Base-by-base conservation (phyloP, 2,113 vertebrate species). In the Parotia lawesii region DNA sequence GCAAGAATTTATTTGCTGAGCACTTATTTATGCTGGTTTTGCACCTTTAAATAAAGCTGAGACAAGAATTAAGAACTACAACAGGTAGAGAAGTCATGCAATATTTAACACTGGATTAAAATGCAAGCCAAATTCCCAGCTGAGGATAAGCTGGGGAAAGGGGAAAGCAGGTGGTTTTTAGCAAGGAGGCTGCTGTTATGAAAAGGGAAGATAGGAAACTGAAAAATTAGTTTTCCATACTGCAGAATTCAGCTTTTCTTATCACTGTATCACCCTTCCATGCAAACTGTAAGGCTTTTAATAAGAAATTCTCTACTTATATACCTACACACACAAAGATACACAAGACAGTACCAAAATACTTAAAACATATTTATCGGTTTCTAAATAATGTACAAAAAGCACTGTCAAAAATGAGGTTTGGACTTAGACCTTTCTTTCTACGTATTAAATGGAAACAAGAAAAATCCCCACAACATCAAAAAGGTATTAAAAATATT, bases 21-120 rank as follows among this genome's bases (percentile, higher is more conserved):
- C 96, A 97, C 77, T 96, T 97, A 89, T 48, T 96, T 88, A 92
- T 96, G 95, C 89, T 85, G 83, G 23, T 71, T 91, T 90, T 96
- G 94, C 76, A 98, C 96, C 97, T 97, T 98, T 96, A 95, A 83
- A 95, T 96, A 96, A 95, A 97, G 96, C 95, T 96, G 95, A 96
- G 95, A 90, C 75, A 97, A 96, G 90, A 97, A 97, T 97, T 92
- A 95, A 93, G 40, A 40, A 93, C 89, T 95, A 90, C 96, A 96
- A 96, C 93, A 98, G 96, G 96, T 97, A 98, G 93, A 94, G 83
- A 96, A 97, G 70, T 89, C 94, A 97, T 97, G 83, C 72, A 96
- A 85, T 90, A 93, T 92, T 87, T 91, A 85, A 96, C 44, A 70
- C 80, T 28, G 61, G 65, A 96, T 82, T 83, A 95, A 91, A 87